phyloP scores from a whole-genome alignment of 2,113 vertebrate species.

The Carlito syrichta region DNA sequence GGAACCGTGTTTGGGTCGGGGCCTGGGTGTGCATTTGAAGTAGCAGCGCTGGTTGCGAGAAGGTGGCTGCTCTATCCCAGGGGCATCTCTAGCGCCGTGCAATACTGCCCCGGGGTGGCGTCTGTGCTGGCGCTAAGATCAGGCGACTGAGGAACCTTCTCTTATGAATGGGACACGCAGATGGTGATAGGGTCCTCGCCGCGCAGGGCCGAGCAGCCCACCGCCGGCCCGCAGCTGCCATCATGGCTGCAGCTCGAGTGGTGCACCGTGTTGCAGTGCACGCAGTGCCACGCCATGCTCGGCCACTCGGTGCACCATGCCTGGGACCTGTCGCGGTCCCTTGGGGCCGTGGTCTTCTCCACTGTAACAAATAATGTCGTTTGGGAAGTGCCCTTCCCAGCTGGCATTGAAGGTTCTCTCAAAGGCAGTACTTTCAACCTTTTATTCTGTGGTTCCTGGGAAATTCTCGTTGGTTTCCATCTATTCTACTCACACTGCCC shows the following conservation, averaged over 20 bases:
- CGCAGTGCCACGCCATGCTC: slow-evolving; percentile 83
- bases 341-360: slow-evolving; percentile 81
- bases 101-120: rapidly evolving
- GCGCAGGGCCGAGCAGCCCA: not conserved
- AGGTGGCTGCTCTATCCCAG: slow-evolving; percentile 46
- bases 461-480: no score
- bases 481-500: no score
- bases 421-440: no score
- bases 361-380: slow-evolving; percentile 87
- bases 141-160: not conserved
- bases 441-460: no score
- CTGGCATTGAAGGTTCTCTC: slow-evolving; percentile 81
- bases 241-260: slow-evolving; percentile 14
- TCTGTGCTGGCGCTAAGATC: not conserved
- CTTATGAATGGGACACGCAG: slow-evolving; percentile 56
- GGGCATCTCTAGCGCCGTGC: rapidly evolving
- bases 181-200: slow-evolving; percentile 40
- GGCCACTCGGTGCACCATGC: slow-evolving; percentile 88
- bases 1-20: not conserved
- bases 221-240: not conserved
- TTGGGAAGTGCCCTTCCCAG: slow-evolving; percentile 74
- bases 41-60: rapidly evolving
- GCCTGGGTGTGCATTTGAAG: not conserved
- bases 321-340: slow-evolving; percentile 74
- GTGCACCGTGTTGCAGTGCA: slow-evolving; percentile 85